A percentile compares a stretch with the other conserved stretches of the same genome.
These are phyloP conservation scores for Oxyscelio sp. DNA, from an alignment of 2,888 invertebrate genomes.

Conservation along the genomic window DNA sequence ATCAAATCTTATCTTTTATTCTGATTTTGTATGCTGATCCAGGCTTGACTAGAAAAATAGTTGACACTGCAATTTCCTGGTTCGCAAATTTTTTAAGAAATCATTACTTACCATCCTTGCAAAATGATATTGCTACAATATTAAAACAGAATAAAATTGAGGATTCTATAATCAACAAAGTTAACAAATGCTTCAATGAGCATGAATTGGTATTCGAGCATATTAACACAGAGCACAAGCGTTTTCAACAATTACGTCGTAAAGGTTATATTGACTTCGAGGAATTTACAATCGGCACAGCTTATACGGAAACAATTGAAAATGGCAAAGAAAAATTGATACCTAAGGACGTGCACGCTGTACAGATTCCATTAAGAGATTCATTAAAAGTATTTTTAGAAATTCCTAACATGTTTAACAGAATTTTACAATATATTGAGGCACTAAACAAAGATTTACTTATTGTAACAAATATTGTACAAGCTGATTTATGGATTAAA, in stretches of 20 bases:
- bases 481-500: slow-evolving; percentile 19
- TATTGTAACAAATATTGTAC: slow-evolving; percentile 28
- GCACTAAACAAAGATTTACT: background rate
- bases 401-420: slow-evolving; percentile 38
- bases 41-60: slow-evolving; percentile 38
- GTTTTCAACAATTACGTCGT: slow-evolving; percentile 43
- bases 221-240: slow-evolving; percentile 46
- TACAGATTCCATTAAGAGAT: slow-evolving; percentile 37
- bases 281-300: slow-evolving; percentile 32
- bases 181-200: slow-evolving; percentile 40
- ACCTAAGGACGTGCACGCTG: slow-evolving; percentile 20
- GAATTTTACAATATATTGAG: slow-evolving; percentile 36
- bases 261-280: slow-evolving; percentile 43
- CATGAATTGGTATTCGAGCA: slow-evolving; percentile 40
- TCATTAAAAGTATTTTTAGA: slow-evolving; percentile 51
- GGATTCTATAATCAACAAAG: slow-evolving; percentile 2
- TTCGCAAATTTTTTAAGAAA: slow-evolving; percentile 34
- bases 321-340: slow-evolving; percentile 15
- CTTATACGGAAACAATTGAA: slow-evolving; percentile 11
- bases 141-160: slow-evolving; percentile 33
- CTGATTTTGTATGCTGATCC: slow-evolving; percentile 54
- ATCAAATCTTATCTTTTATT: slow-evolving; percentile 55
- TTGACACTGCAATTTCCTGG: slow-evolving; percentile 38
- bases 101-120: slow-evolving; percentile 37
- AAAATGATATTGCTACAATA: slow-evolving; percentile 40